Evolutionary conservation across 2,113 vertebrate genomes (phyloP), one percentile per base, ranked within the genome.

Genomic region (Onychostoma macrolepis): DNA sequence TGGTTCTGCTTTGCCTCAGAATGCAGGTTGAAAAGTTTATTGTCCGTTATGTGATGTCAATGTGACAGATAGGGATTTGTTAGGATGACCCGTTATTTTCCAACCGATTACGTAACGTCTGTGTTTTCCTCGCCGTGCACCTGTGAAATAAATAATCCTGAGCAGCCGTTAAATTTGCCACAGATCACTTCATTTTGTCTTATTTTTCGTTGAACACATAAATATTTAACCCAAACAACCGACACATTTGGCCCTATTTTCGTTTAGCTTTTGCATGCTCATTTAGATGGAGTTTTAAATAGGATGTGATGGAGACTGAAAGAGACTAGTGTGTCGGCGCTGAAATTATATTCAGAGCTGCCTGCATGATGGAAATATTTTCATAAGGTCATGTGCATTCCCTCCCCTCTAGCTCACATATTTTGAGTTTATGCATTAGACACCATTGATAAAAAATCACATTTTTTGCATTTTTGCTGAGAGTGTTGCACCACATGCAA

Each of bases 281-380:
- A 38, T 78, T 74, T 38, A 74, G 67, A 84, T 41, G 30, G 38
- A 56, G 78, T 85, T 65, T 82, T 63, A 75, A 72, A n/a, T 80
- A 63, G 71, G 76, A 83, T 87, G 82, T 86, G 78, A 88, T 84
- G 85, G 86, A 85, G 79, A 85, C 86, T 87, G 83, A 85, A 87
- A 89, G 87, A 86, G 82, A 83, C 65, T 69, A 56, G 83, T 84
- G 82, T 84, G 83, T 79, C 72, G 71, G 58, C 61, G 58, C 83
- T 36, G 63, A 83, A 85, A 87, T 87, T 78, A 79, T 85, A 76
- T 84, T 65, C 69, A 81, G 83, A 77, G 38, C 86, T 63, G 69
- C 36, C 72, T 87, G 77, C 77, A 38, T 80, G 48, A 80, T 88
- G 80, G 74, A 86, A 86, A 72, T 86, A 84, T 89, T 89, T 83